Evolutionary conservation across 2,113 vertebrate species (phyloP).

Genomic region (Cryptomyrus ogoouensis): DNA sequence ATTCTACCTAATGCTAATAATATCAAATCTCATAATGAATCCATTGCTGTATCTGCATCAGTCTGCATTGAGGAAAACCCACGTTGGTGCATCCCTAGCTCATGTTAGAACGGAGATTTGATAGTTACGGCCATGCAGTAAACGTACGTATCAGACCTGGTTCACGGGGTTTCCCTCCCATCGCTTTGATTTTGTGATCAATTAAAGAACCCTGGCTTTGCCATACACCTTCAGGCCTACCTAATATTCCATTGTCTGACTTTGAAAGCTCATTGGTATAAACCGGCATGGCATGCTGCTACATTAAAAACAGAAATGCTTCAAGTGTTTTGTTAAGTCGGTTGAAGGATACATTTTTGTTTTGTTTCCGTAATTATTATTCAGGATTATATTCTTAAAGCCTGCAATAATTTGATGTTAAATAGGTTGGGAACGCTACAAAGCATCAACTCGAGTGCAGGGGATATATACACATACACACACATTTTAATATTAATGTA

Average conservation of each 20-base stretch:
- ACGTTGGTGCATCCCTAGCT: not conserved
- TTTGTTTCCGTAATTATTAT: not conserved
- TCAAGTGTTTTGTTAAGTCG: not conserved
- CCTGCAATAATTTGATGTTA: constrained; percentile 3
- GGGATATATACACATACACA: not conserved
- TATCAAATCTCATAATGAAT: not conserved
- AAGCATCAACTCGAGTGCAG: not conserved
- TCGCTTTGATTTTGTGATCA: not conserved
- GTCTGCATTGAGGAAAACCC: not conserved
- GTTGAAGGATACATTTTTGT: not conserved
- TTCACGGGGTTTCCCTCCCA: not conserved
- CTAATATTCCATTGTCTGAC: not conserved
- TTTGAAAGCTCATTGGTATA: constrained; percentile 21
- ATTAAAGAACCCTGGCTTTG: not conserved
- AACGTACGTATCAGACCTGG: not conserved
- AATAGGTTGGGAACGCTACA: not conserved
- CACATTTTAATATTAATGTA: not conserved
- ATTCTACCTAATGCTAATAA: not conserved
- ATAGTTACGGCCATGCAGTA: not conserved
- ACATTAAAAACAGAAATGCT: not conserved
- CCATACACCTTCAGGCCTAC: not conserved
- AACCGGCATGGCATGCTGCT: not conserved
- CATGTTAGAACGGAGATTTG: not conserved
- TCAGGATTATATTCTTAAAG: constrained; percentile 8
- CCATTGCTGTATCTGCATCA: not conserved